phyloP scores from a whole-genome alignment of 2,113 vertebrate species.

The Xyliphius kryptos region DNA sequence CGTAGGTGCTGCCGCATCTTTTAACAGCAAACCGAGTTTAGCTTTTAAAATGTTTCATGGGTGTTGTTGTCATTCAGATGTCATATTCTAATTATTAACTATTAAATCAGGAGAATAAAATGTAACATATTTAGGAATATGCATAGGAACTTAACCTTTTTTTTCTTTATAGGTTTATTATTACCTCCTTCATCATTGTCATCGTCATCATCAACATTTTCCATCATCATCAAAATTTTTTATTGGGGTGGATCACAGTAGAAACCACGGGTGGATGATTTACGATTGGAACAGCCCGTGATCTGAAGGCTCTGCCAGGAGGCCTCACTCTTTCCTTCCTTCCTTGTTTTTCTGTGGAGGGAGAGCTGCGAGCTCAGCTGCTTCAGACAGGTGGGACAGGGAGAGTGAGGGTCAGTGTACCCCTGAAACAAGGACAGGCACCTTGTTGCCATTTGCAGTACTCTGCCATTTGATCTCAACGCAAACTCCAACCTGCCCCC shows the following conservation, averaged over 20 bases:
- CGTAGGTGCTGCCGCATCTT: too few species aligned
- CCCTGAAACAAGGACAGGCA: slow-evolving; percentile 34
- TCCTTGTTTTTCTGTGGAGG: slow-evolving; percentile 29
- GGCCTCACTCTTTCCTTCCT: slow-evolving; percentile 45
- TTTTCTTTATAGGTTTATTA: slow-evolving; percentile 54
- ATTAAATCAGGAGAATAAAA: too few species aligned
- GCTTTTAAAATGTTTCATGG: too few species aligned
- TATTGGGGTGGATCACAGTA: slow-evolving; percentile 52
- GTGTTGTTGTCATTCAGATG: too few species aligned
- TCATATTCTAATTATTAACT: too few species aligned
- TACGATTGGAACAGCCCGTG: slow-evolving; percentile 55
- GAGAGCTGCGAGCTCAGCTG: slow-evolving; percentile 41
- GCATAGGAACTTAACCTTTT: neutral
- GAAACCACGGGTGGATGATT: slow-evolving; percentile 50
- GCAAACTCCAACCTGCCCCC: slow-evolving; percentile 35
- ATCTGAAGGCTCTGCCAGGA: slow-evolving; percentile 56
- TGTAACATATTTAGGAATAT: neutral
- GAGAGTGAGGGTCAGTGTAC: slow-evolving; percentile 37
- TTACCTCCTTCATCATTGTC: slow-evolving; percentile 17
- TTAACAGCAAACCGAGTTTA: too few species aligned
- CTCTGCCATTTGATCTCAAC: slow-evolving; percentile 34
- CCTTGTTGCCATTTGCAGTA: slow-evolving; percentile 18
- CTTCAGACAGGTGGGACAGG: slow-evolving; percentile 38
- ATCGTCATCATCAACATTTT: slow-evolving; percentile 24
- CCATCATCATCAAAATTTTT: slow-evolving; percentile 23